These are phyloP conservation scores for Acestrorhynchus altus DNA, from an alignment of 2,797 vertebrate genomes.

Conservation along the genomic window DNA sequence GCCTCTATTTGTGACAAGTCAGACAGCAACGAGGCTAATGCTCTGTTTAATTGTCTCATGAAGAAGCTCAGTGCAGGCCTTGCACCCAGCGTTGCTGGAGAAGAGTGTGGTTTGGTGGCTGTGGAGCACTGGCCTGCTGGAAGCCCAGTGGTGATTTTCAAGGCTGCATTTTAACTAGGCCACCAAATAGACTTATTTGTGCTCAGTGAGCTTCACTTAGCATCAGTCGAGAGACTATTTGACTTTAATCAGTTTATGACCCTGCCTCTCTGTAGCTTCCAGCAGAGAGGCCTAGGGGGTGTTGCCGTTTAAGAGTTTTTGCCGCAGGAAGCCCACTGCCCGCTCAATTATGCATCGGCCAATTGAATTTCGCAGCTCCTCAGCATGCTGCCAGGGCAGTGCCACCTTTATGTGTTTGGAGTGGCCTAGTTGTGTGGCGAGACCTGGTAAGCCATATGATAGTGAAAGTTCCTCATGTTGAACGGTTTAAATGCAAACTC, in stretches of 20 bases:
- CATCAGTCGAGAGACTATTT: slow-evolving; percentile 43
- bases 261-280: slow-evolving; percentile 40
- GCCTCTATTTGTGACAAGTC: background rate
- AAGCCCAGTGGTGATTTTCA: background rate
- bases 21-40: slow-evolving; percentile 22
- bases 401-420: slow-evolving; percentile 23
- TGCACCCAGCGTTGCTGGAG: background rate
- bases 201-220: slow-evolving; percentile 45
- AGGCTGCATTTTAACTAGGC: slow-evolving; percentile 17
- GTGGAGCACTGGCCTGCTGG: background rate
- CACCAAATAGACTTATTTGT: slow-evolving; percentile 23
- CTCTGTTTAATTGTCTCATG: slow-evolving; percentile 21
- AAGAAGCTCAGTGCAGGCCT: slow-evolving; percentile 5
- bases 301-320: slow-evolving; percentile 47
- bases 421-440: slow-evolving; percentile 1
- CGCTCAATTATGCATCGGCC: slow-evolving; percentile 50
- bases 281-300: slow-evolving; percentile 48
- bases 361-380: slow-evolving; percentile 41
- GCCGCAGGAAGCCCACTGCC: slow-evolving; percentile 45
- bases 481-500: slow-evolving; percentile 10
- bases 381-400: background rate
- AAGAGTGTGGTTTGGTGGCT: background rate
- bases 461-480: background rate
- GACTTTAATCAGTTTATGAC: slow-evolving; percentile 49
- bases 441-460: slow-evolving; percentile 13